phyloP scores from a whole-genome alignment of 2,797 vertebrate genomes.

The Microctenopoma steveboyesi region DNA sequence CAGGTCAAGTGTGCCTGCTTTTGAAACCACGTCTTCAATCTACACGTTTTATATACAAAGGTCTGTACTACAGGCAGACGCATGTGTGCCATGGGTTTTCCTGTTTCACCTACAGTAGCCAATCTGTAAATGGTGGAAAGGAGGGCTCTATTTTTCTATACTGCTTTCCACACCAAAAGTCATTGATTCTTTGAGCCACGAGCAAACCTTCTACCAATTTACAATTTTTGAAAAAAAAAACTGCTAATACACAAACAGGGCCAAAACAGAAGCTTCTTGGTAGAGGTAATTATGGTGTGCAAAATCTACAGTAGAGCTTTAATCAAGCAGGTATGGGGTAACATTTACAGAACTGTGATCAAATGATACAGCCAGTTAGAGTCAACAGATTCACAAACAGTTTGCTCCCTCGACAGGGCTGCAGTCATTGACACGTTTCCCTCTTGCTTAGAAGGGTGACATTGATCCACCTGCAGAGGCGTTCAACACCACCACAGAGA shows the following conservation, averaged over 20 bases:
- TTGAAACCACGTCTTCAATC: too few relatives aligned
- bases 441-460: slow-evolving; percentile 54
- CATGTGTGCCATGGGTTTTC: too few relatives aligned
- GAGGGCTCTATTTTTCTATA: too few relatives aligned
- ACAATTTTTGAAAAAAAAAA: slow-evolving; percentile 3
- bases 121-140: too few relatives aligned
- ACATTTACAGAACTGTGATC: slow-evolving; percentile 27
- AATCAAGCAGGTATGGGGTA: not conserved
- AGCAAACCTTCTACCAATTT: not conserved
- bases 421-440: slow-evolving; percentile 50
- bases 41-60: too few relatives aligned
- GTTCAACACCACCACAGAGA: slow-evolving; percentile 35
- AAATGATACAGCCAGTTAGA: slow-evolving; percentile 27
- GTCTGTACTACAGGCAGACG: too few relatives aligned
- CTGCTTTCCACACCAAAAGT: not conserved
- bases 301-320: slow-evolving; percentile 11
- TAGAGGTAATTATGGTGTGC: slow-evolving; percentile 13
- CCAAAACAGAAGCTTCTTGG: not conserved
- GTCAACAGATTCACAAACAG: slow-evolving; percentile 21
- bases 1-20: too few relatives aligned
- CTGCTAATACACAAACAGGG: slow-evolving; percentile 10
- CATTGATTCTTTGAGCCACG: not conserved
- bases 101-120: too few relatives aligned
- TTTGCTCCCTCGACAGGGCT: slow-evolving; percentile 30
- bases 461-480: slow-evolving; percentile 62